phyloP scores from a whole-genome alignment of 1,140 invertebrate genomes.

The Apis dorsata region DNA sequence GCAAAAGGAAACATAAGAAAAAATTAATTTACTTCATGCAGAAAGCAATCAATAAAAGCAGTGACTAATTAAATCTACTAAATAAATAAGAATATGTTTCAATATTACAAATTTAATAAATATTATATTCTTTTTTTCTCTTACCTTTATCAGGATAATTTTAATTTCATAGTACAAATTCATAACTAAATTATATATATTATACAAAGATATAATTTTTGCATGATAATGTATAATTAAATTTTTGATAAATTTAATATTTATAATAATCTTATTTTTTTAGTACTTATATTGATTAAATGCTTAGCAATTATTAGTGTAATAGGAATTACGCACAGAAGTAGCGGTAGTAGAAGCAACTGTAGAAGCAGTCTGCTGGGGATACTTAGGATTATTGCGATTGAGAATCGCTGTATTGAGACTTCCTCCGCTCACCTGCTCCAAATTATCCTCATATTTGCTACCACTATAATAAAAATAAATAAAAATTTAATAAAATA shows the following conservation, averaged over 20 bases:
- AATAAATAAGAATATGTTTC: neutral
- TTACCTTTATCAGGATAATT: conserved; percentile 43
- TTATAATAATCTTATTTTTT: conserved; percentile 1
- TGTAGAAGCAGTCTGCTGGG: conserved; percentile 57
- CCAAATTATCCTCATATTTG: conserved; percentile 87
- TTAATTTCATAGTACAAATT: conserved; percentile 32
- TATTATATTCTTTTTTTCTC: neutral
- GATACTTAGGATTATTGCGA: conserved; percentile 69
- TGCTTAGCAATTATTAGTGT: conserved; percentile 40
- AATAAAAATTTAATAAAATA: neutral
- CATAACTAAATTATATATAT: conserved; percentile 6
- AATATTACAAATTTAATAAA: neutral
- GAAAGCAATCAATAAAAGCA: conserved; percentile 38
- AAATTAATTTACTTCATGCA: conserved; percentile 36
- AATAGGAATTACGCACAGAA: conserved; percentile 69
- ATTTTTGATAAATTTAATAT: neutral
- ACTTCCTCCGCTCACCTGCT: conserved; percentile 81
- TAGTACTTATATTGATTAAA: conserved; percentile 15
- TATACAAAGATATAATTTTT: conserved; percentile 9
- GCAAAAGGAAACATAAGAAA: conserved; percentile 40
- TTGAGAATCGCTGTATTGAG: conserved; percentile 75
- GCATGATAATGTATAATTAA: conserved; percentile 17
- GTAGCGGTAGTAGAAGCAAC: conserved; percentile 58
- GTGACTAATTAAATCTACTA: neutral
- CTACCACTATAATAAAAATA: conserved; percentile 82